Percentiles rank a stretch among this genome's conserved stretches.
Conservation (phyloP, 2,797 vertebrate genomes). For the Schizopygopsis malacanthus region DNA sequence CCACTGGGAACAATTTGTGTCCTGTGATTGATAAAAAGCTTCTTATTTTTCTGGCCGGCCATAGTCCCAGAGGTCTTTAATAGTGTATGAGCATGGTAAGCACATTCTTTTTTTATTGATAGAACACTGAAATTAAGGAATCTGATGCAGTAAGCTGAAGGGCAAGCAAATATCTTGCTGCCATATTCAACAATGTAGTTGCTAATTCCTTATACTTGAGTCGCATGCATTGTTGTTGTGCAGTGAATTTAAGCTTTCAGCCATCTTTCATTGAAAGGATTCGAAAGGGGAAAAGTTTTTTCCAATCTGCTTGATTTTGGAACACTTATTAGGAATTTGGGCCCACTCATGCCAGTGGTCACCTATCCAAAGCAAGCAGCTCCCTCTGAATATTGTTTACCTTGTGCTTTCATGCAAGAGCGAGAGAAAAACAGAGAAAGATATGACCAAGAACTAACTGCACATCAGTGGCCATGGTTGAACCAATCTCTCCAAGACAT, state of each 20-base stretch:
- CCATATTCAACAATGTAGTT: slow-evolving; percentile 35
- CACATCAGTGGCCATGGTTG: slow-evolving; percentile 19
- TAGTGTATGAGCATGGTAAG: slow-evolving; percentile 12
- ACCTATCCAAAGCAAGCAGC: slow-evolving; percentile 63
- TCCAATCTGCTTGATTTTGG: slow-evolving; percentile 52
- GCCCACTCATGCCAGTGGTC: slow-evolving; percentile 51
- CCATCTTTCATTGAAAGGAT: slow-evolving; percentile 17
- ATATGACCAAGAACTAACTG: slow-evolving; percentile 39
- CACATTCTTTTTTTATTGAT: slow-evolving; percentile 35
- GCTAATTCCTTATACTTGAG: slow-evolving; percentile 1
- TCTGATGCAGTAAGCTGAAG: slow-evolving; percentile 26
- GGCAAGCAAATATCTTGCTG: slow-evolving; percentile 28
- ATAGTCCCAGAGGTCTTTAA: slow-evolving; percentile 32
- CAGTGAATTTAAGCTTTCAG: slow-evolving; percentile 8
- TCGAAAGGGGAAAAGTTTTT: slow-evolving; percentile 35
- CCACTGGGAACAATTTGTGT: slow-evolving; percentile 57
- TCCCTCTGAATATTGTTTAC: slow-evolving; percentile 59
- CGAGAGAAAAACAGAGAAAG: slow-evolving; percentile 27
- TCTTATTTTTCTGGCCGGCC: slow-evolving; percentile 29
- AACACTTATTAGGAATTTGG: slow-evolving; percentile 52
- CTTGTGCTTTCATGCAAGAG: slow-evolving; percentile 50
- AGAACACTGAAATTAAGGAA: not conserved
- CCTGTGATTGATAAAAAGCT: slow-evolving; percentile 51
- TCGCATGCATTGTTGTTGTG: slow-evolving; percentile 32
- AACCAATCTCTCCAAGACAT: slow-evolving; percentile 38